Base-by-base conservation (phyloP, 1,140 invertebrate species). In the Heliconius nattereri region DNA sequence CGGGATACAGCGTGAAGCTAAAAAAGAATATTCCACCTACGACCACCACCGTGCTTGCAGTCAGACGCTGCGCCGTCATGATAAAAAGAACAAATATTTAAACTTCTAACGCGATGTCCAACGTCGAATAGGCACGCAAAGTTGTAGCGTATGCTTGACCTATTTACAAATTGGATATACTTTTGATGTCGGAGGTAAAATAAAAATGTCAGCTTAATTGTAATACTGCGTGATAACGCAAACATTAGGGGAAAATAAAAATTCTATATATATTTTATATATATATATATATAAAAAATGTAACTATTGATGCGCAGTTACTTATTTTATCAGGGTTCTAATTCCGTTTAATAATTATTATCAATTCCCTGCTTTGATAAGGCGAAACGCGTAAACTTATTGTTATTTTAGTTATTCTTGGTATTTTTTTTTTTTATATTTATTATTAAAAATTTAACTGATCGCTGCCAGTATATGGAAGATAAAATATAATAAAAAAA, bases 111-210 rank as follows among this genome's bases (percentile, higher is more conserved):
- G 23, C 23, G 0, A 29, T 23, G 11, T 66, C 13, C 26, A 52
- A 60, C 54, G n/a, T 60, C n/a, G 8, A 23, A 60, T 23, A 60
- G 9, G 20, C 54, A 66, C 60, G 60, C 23, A 66, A 29, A 26
- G 60, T 16, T 13, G 13, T 66, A 16, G 60, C 54, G 54, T 66
- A 26, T 29, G 60, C 26, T 66, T 29, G 60, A 66, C 60, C 60
- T 66, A 66, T 66, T 66, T 66, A 66, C 60, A 29, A 66, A 29
- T 66, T 66, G 60, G 26, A 29, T 66, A 66, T 66, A 66, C 23
- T 13, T 3, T 66, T 66, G 60, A 32, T 32, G 32, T 32, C 32
- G 0, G 60, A 66, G 20, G 60, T 66, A 7, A 26, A 66, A 66
- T 66, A 66, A 66, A 60, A 66, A 26, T 23, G n/a, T 66, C 23